Evolutionary conservation across 1,140 invertebrate genomes (phyloP).

Genomic region (Matsumurasca onukii): DNA sequence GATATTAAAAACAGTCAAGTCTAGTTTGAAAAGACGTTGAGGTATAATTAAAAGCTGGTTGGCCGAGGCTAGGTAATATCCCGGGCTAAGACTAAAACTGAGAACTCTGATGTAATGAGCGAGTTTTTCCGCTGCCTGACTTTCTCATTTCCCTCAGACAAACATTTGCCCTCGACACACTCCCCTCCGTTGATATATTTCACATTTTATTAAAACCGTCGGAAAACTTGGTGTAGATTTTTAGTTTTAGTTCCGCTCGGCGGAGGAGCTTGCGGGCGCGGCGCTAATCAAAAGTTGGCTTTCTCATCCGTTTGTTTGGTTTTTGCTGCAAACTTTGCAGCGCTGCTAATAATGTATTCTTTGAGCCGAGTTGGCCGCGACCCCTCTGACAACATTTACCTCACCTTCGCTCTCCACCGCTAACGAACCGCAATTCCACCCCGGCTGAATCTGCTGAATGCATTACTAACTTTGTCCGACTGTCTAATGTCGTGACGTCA

Average conservation of each 20-base stretch:
- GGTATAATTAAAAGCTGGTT: slow-evolving; percentile 7
- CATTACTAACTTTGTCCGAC: too few relatives aligned
- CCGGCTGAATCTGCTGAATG: too few relatives aligned
- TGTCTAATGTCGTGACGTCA: too few relatives aligned
- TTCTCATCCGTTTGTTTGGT: slow-evolving; percentile 17
- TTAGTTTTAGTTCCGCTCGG: slow-evolving; percentile 30
- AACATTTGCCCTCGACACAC: slow-evolving; percentile 24
- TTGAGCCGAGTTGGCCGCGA: neutral
- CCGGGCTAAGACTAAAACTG: neutral
- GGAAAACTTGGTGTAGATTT: slow-evolving; percentile 30
- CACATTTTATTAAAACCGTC: slow-evolving; percentile 27
- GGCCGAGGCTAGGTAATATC: neutral
- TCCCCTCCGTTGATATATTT: slow-evolving; percentile 9
- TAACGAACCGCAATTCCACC: slow-evolving; percentile 25
- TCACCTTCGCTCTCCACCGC: neutral
- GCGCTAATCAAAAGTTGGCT: slow-evolving; percentile 22
- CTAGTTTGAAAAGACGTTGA: neutral
- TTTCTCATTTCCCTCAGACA: slow-evolving; percentile 23
- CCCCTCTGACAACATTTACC: slow-evolving; percentile 15
- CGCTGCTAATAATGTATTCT: slow-evolving; percentile 22
- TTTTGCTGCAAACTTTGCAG: slow-evolving; percentile 24
- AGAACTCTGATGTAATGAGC: slow-evolving; percentile 14
- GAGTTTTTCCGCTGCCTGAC: slow-evolving; percentile 21
- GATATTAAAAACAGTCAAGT: neutral
- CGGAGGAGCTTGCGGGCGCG: slow-evolving; percentile 24